Base-by-base conservation (phyloP, 2,113 vertebrate genomes). In the Sula dactylatra region DNA sequence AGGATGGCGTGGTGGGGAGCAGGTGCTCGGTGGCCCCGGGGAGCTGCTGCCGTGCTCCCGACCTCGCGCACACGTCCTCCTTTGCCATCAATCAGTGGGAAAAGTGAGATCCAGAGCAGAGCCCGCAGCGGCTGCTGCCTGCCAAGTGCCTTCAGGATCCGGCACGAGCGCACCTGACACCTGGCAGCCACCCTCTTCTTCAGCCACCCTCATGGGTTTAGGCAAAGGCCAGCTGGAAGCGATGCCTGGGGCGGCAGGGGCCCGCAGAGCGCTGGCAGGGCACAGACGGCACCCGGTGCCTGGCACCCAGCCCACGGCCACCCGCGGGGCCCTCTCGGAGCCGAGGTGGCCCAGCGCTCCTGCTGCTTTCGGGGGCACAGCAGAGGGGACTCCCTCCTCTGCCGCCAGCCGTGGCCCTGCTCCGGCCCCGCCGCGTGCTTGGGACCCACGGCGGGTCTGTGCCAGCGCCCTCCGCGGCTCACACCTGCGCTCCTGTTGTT, bases 391-490 rank as follows among this genome's bases (percentile, higher is more conserved):
- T 27, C 31, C 49, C 12, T 14, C n/a, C n/a, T 25, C 25, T 18
- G 29, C 32, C 3, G 10, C 36, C 3, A 6, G 42, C n/a, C 6
- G 8, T 4, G 14, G 50, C 25, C 32, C 22, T 1, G 4, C 64
- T 56, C 62, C 2, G 3, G 71, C 47, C 34, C 19, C 6, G 2
- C 54, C 7, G 29, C 2, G 2, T 6, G n/a, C 40, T 31, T 2
- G 9, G 47, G 16, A 11, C 6, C 14, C 14, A 13, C 3, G 4
- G 27, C 0, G 24, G 56, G 42, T 31, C 58, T 18, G 32, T 0
- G 5, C 42, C 31, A 26, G 67, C 1, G 3, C 36, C 31, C 29
- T 16, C 34, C 3, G 1, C 2, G 0, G 14, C 36, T 73, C 44
- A 17, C 3, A 4, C 21, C 42, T 22, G 3, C 8, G 6, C 11